Percentiles rank a stretch among this genome's conserved stretches.
Evolutionary conservation across 2,113 vertebrate species (phyloP).

Genomic region (Hydrochoerus hydrochaeris): DNA sequence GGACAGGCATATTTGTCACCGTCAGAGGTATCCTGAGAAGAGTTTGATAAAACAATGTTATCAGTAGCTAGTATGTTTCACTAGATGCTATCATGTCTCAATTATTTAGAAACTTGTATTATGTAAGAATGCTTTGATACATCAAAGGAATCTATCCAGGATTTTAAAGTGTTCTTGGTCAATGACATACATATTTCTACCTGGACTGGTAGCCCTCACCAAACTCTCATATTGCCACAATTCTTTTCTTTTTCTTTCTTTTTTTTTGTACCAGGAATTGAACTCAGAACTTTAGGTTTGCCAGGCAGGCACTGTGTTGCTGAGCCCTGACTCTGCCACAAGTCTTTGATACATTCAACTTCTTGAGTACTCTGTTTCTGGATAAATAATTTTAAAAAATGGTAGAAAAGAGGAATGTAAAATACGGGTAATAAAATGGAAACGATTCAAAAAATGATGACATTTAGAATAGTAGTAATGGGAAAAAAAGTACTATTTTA

Average conservation of each 20-base stretch:
- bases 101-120: not conserved
- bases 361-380: constrained; percentile 24
- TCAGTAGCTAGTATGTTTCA: not conserved
- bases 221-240: not conserved
- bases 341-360: not conserved
- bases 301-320: too few relatives aligned
- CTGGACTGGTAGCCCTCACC: not conserved
- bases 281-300: too few relatives aligned
- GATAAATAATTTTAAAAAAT: not conserved
- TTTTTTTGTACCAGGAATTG: too few relatives aligned
- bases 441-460: not conserved
- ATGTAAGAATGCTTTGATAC: not conserved
- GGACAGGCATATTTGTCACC: constrained; percentile 90
- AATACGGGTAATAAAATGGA: not conserved
- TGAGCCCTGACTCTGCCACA: not conserved
- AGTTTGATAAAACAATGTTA: constrained; percentile 32
- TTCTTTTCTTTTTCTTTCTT: too few relatives aligned
- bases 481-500: not conserved
- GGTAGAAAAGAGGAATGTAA: not conserved
- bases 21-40: constrained; percentile 87
- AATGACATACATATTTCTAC: not conserved
- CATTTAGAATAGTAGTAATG: constrained; percentile 4
- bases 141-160: not conserved
- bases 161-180: constrained; percentile 2
- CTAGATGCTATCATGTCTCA: not conserved